Evolutionary conservation across 92 coral and sea anemone species (phyloP).

Genomic region (Porites rus): DNA sequence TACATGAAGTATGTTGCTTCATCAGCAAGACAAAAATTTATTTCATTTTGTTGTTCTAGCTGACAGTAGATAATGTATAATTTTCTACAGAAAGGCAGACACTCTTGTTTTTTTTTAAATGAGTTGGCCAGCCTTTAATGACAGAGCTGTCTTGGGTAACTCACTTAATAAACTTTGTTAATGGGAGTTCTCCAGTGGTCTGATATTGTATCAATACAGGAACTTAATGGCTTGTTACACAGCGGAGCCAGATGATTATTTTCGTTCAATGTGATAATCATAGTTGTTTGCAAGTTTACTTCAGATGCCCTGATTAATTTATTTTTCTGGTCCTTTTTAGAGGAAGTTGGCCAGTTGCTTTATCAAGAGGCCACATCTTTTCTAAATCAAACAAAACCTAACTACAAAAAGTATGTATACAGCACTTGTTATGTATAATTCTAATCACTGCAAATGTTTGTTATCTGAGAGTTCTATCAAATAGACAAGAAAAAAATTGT

Average conservation of each 20-base stretch:
- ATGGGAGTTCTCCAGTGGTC: too few species aligned
- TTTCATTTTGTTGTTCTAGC: too few species aligned
- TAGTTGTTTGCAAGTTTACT: not conserved
- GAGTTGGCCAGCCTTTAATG: too few species aligned
- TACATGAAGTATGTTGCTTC: too few species aligned
- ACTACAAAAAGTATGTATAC: conserved; percentile 81
- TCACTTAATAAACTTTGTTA: too few species aligned
- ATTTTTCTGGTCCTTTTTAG: conserved; percentile 50
- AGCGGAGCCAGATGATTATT: not conserved
- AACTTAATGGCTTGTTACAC: not conserved
- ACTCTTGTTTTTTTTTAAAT: too few species aligned
- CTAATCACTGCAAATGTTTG: not conserved
- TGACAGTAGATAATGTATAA: too few species aligned
- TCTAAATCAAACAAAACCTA: conserved; percentile 88
- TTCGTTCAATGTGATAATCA: too few species aligned
- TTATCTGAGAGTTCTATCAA: not conserved
- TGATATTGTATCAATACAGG: not conserved
- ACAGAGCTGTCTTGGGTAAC: too few species aligned
- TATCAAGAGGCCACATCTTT: conserved; percentile 86
- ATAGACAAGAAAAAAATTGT: too few species aligned
- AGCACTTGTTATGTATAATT: not conserved
- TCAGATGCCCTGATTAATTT: not conserved
- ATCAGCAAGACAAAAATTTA: too few species aligned
- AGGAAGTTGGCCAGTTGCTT: conserved; percentile 86
- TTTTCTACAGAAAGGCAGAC: too few species aligned